Evolutionary conservation across 92 coral and sea anemone species (phyloP).

Genomic region (Nematostella vectensis): DNA sequence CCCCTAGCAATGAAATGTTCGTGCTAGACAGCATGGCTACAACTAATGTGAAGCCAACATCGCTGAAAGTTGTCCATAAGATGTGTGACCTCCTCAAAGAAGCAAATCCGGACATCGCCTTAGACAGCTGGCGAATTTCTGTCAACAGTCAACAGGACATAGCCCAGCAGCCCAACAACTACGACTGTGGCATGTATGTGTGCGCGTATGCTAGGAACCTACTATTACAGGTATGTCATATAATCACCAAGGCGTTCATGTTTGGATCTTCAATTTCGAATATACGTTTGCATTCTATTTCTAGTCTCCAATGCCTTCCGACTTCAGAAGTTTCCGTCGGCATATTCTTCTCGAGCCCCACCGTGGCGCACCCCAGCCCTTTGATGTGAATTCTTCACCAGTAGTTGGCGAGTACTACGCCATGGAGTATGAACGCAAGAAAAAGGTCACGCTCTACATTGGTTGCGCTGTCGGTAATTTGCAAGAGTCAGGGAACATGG

Average conservation of each 20-base stretch:
- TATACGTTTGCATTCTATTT: neutral
- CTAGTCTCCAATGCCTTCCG: constrained; percentile 3
- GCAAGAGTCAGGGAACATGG: neutral
- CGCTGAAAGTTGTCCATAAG: neutral
- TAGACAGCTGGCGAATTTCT: neutral
- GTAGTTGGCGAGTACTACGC: constrained; percentile 26
- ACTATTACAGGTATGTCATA: neutral
- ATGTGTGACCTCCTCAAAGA: neutral
- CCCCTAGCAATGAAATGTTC: constrained; percentile 17
- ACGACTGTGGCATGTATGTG: neutral
- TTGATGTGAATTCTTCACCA: constrained; percentile 4
- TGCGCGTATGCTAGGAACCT: neutral
- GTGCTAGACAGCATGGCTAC: constrained; percentile 35
- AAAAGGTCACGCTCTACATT: constrained; percentile 24
- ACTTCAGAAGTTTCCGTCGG: neutral
- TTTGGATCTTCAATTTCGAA: neutral
- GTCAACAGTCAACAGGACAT: neutral
- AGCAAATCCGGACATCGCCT: neutral
- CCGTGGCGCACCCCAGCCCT: constrained; percentile 6
- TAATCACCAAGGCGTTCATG: neutral
- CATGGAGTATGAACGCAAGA: constrained; percentile 19
- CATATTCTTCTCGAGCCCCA: constrained; percentile 34
- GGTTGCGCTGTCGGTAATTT: constrained; percentile 16
- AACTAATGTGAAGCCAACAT: constrained; percentile 8
- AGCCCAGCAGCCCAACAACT: neutral